Conservation (phyloP, 2,888 invertebrate genomes). For the Elegia similella region DNA sequence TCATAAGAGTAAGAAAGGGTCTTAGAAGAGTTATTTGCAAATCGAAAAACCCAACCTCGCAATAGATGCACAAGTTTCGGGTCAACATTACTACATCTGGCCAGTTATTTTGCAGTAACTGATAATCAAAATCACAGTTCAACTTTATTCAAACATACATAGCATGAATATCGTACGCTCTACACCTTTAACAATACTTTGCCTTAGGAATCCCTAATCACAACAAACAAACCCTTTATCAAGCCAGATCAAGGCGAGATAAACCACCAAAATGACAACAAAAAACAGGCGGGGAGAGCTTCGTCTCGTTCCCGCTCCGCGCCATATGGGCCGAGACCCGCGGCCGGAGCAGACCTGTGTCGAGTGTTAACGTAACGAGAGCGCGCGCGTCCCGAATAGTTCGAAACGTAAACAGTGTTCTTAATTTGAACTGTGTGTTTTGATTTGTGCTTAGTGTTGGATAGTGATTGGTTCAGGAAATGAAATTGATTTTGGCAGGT, state of each 20-base stretch:
- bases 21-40: too few relatives aligned
- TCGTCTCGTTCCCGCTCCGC: not conserved
- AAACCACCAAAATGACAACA: not conserved
- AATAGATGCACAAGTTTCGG: too few relatives aligned
- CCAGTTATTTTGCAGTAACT: too few relatives aligned
- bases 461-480: not conserved
- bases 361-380: not conserved
- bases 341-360: not conserved
- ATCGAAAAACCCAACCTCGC: too few relatives aligned
- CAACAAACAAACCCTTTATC: not conserved
- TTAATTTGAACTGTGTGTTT: not conserved
- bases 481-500: too few relatives aligned
- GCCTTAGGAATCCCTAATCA: too few relatives aligned
- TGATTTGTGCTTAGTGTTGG: not conserved
- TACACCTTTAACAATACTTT: too few relatives aligned
- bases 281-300: not conserved
- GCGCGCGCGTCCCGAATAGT: not conserved
- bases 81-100: too few relatives aligned
- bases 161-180: too few relatives aligned
- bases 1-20: too few relatives aligned
- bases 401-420: constrained; percentile 1
- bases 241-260: not conserved
- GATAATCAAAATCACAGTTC: too few relatives aligned
- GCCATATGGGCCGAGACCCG: constrained; percentile 1
- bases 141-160: too few relatives aligned